Evolutionary conservation across 2,113 vertebrate genomes (phyloP).

Genomic region (Otis tarda): DNA sequence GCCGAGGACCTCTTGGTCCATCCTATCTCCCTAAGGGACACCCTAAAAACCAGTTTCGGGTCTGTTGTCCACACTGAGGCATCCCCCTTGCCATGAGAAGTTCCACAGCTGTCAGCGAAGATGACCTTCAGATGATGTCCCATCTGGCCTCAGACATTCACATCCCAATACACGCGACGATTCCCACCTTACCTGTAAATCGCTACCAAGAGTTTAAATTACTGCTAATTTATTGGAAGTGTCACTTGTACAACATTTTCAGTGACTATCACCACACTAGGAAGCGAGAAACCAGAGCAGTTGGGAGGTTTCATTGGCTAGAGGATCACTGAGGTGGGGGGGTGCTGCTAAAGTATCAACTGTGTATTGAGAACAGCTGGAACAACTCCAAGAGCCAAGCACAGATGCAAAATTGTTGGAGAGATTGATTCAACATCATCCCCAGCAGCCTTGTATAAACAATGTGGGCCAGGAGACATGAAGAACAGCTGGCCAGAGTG

Average conservation of each 20-base stretch:
- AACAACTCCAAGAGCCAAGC: neutral
- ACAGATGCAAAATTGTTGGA: constrained; percentile 42
- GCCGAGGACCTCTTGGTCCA: neutral
- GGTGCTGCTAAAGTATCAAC: neutral
- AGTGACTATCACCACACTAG: neutral
- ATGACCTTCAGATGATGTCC: rapidly evolving
- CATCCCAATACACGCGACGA: neutral
- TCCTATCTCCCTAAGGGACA: neutral
- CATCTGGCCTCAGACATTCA: neutral
- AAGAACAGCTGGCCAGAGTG: constrained; percentile 46
- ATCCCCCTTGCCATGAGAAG: neutral
- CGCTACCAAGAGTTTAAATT: neutral
- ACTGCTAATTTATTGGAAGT: neutral
- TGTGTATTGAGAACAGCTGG: constrained; percentile 12
- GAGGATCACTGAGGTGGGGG: neutral
- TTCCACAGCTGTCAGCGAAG: neutral
- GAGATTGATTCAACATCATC: neutral
- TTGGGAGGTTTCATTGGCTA: neutral
- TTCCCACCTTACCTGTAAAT: neutral
- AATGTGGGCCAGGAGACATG: neutral
- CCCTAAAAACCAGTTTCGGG: neutral
- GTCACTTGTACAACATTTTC: neutral
- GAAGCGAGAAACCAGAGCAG: neutral
- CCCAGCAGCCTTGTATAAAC: neutral
- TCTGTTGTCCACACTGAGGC: neutral